A percentile compares a stretch with the other conserved stretches of the same genome.
These are phyloP conservation scores for Artibeus lituratus DNA, from an alignment of 2,797 vertebrate species.

Conservation along the genomic window DNA sequence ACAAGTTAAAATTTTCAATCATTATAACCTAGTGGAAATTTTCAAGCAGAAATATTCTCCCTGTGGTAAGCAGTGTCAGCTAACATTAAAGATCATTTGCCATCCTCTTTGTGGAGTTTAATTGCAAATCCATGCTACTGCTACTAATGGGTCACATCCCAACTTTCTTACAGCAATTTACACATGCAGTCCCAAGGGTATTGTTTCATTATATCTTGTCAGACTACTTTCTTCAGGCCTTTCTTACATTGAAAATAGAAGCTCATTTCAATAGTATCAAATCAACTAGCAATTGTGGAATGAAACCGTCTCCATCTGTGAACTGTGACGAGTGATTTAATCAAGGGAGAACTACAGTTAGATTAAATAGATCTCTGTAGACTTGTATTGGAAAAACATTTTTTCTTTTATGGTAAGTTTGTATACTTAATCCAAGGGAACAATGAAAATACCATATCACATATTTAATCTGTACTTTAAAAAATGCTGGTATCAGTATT, in stretches of 20 bases:
- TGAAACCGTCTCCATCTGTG: conserved; percentile 52
- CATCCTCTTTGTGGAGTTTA: neutral
- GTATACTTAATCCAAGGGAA: conserved; percentile 55
- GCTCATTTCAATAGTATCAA: conserved; percentile 48
- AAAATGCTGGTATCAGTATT: neutral
- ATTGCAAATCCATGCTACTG: neutral
- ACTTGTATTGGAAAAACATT: conserved; percentile 49
- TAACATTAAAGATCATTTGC: neutral
- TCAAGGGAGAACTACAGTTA: conserved; percentile 56
- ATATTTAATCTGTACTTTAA: neutral
- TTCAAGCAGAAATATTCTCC: neutral
- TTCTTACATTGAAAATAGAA: conserved; percentile 47
- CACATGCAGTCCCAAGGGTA: neutral
- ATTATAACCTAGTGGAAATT: neutral
- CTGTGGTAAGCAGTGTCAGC: neutral
- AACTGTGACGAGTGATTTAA: conserved; percentile 58
- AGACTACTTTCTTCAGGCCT: conserved; percentile 35
- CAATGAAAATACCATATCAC: neutral
- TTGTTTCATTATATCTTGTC: conserved; percentile 40
- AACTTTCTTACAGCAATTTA: conserved; percentile 19
- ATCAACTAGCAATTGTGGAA: conserved; percentile 52
- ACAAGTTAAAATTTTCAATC: neutral
- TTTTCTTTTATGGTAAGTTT: conserved; percentile 61
- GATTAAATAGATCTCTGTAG: conserved; percentile 56
- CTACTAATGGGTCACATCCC: neutral